Evolutionary conservation across 2,113 vertebrate species (phyloP), one percentile per base, ranked within the genome.

Genomic region (Sminthopsis crassicaudata): DNA sequence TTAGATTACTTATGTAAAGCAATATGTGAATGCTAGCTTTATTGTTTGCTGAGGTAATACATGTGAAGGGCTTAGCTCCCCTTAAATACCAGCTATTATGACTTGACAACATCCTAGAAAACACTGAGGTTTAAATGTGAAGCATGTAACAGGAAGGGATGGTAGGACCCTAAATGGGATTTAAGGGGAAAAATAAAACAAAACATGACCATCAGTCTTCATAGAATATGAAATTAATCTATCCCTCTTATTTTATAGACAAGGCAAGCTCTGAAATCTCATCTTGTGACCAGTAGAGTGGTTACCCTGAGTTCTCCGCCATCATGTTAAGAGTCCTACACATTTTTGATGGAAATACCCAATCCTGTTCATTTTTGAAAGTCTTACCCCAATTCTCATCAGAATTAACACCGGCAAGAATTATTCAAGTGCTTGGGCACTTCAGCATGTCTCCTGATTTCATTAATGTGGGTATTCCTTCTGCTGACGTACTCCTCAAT

Each of bases 281-380:
- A 42, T 42, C 19, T 84, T 42, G 67, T 8, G 67, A 84, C 23
- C n/a, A 42, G n/a, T 2, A 23, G 7, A 84, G 36, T 84, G 6
- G 16, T 42, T 42, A 42, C 6, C 6, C 36, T 84, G 67, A 84
- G 42, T 92, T 25, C 67, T 25, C 8, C 50, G 22, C 84, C 4
- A 95, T 24, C 51, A 4, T 67, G 57, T 90, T 52, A 95, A 54
- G 91, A 76, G 25, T 10, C 54, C 89, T 7, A 19, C 51, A 46
- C 91, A 57, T 52, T 27, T 90, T 50, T 48, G 91, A 51, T 93
- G 52, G 50, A 95, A 95, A 55, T 42, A 50, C 8, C 90, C 95
- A 92, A 53, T 30, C 19, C 1, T 92, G 2, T 93, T 94, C 55
- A 90, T 96, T 14, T 94, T 54, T 91, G 76, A 90, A 48, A 94